Conservation (phyloP, 2,113 vertebrate species). For the Arenaria interpres region DNA sequence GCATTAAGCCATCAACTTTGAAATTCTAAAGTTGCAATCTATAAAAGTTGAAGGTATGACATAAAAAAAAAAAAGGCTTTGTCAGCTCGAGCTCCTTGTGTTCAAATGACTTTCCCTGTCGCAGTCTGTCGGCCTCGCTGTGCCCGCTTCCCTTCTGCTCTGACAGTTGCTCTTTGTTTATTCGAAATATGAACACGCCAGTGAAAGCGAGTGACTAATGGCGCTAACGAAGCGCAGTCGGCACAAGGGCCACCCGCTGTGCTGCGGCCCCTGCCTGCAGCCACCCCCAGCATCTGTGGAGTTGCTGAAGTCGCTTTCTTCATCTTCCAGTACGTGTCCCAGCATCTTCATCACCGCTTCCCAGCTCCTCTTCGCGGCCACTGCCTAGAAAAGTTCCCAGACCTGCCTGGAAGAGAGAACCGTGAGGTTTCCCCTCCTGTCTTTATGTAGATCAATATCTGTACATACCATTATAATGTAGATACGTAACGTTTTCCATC, state of each 20-base stretch:
- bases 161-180: background rate
- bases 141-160: background rate
- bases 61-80: background rate
- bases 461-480: too few relatives aligned
- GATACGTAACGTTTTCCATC: too few relatives aligned
- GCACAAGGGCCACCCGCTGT: background rate
- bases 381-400: accelerated
- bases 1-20: background rate
- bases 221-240: background rate
- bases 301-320: accelerated
- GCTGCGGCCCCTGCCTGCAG: background rate
- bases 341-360: background rate
- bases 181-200: background rate
- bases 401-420: background rate
- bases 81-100: background rate
- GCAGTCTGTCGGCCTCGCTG: accelerated
- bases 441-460: accelerated
- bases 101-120: background rate
- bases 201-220: background rate
- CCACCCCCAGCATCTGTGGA: background rate
- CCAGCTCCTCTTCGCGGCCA: background rate
- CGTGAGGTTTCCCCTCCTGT: background rate
- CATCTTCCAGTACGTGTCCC: too few relatives aligned
- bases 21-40: background rate
- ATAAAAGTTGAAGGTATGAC: background rate